These are phyloP conservation scores for Falcaria lacertinaria DNA, from an alignment of 2,888 invertebrate genomes.

Conservation along the genomic window DNA sequence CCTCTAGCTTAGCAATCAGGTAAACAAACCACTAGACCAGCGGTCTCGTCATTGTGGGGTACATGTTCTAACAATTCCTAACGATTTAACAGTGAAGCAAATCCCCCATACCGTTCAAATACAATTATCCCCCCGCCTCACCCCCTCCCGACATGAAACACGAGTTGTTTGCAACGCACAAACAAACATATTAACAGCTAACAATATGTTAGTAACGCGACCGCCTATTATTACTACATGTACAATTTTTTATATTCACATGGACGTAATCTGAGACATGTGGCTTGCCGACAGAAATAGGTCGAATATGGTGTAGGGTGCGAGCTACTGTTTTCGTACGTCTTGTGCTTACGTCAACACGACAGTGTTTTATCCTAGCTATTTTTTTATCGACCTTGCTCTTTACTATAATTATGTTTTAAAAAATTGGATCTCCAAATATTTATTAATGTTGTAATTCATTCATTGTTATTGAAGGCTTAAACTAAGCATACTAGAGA, in stretches of 20 bases:
- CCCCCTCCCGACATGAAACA: slow-evolving; percentile 5
- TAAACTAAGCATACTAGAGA: too few relatives aligned
- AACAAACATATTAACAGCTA: slow-evolving; percentile 35
- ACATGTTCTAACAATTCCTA: too few relatives aligned
- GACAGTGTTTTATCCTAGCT: too few relatives aligned
- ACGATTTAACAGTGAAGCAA: not conserved
- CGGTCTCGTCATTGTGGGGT: too few relatives aligned
- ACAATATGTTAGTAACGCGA: slow-evolving; percentile 21
- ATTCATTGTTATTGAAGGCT: too few relatives aligned
- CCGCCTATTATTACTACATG: slow-evolving; percentile 25
- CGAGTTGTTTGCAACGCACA: slow-evolving; percentile 17
- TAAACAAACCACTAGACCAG: too few relatives aligned
- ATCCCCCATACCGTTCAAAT: not conserved
- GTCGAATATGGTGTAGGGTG: slow-evolving; percentile 48
- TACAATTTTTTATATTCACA: slow-evolving; percentile 43
- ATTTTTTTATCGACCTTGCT: too few relatives aligned
- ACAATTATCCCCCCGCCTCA: not conserved
- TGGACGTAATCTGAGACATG: slow-evolving; percentile 56
- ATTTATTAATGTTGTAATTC: too few relatives aligned
- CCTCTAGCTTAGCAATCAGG: too few relatives aligned
- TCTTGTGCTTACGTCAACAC: not conserved
- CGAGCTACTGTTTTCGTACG: slow-evolving; percentile 13
- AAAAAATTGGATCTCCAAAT: too few relatives aligned
- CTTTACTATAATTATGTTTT: too few relatives aligned
- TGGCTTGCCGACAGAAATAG: slow-evolving; percentile 53